Base-by-base conservation (phyloP, 2,797 vertebrate species). In the Toxotes lorentzi region DNA sequence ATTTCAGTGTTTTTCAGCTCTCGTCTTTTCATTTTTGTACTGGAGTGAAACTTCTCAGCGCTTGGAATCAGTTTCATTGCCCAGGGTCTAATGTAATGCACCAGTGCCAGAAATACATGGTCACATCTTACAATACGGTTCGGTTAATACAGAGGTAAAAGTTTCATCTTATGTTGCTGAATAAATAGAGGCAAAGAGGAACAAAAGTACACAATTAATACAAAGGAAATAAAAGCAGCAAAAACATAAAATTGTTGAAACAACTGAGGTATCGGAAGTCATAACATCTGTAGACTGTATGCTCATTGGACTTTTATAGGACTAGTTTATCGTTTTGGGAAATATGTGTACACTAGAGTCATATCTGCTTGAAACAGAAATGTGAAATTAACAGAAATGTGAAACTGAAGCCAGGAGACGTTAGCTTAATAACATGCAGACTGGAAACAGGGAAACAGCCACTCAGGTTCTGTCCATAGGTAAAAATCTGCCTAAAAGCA, bases 1-100 rank as follows among this genome's bases (percentile, higher is more conserved):
- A 80, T 87, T 91, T 89, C 76, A 82, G 54, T 54, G 70, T 90
- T 91, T 92, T 82, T 78, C 74, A 81, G 57, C 80, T 76, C 71
- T 66, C 50, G 21, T 85, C 62, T 76, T 86, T 83, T 87, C 61
- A 72, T 70, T 85, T 70, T 79, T 43, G 58, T 69, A 45, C 77
- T 30, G 16, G 56, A 83, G 66, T 23, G 43, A 88, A 73, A 75
- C 78, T 84, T 78, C 67, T 74, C 68, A 56, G 4, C 53, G 75
- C 50, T 48, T 56, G 41, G 60, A 78, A 71, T 79, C 50, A 13
- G 53, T 81, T 84, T 71, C 68, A 40, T 77, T 35, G 38, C 34
- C 43, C 45, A 21, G n/a, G 41, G 61, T 58, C 57, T 70, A 63
- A 24, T 61, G 32, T 32, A 48, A 59, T 47, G 50, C 30, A 71